These are phyloP conservation scores for Ichneumon xanthorius DNA, from an alignment of 2,888 invertebrate species.

Conservation along the genomic window DNA sequence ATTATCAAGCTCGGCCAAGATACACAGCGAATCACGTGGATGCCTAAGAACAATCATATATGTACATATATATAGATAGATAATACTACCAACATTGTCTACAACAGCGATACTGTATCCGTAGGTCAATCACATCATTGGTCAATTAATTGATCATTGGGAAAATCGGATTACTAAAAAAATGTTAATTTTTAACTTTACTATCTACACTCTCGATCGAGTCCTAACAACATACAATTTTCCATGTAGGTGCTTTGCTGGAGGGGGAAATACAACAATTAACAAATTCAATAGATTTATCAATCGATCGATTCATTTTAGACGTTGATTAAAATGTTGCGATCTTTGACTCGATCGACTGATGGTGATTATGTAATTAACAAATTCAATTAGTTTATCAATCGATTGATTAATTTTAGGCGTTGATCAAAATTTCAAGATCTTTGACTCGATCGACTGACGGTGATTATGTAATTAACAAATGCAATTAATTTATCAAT, in stretches of 20 bases:
- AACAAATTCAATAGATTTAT: background rate
- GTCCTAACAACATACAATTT: background rate
- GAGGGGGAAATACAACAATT: background rate
- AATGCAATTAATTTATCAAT: too few species aligned
- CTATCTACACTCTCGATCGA: background rate
- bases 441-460: too few species aligned
- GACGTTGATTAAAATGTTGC: too few species aligned
- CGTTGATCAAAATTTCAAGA: too few species aligned
- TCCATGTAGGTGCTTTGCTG: background rate
- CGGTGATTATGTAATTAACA: too few species aligned
- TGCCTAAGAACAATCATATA: slow-evolving; percentile 12
- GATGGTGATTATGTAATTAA: too few species aligned
- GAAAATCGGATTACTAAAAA: background rate
- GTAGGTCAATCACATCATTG: slow-evolving; percentile 5
- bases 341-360: too few species aligned
- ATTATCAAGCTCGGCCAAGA: slow-evolving; percentile 50
- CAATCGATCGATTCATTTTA: slow-evolving; percentile 9
- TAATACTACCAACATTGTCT: slow-evolving; percentile 31
- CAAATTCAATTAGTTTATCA: background rate
- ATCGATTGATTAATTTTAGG: background rate
- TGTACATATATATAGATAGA: slow-evolving; percentile 4
- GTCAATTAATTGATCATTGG: background rate
- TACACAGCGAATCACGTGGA: slow-evolving; percentile 46
- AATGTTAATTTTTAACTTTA: background rate
- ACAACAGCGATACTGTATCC: slow-evolving; percentile 30